A percentile compares a stretch with the other conserved stretches of the same genome.
Evolutionary conservation across 1,140 invertebrate genomes (phyloP).

Genomic region (Helicoverpa zea): DNA sequence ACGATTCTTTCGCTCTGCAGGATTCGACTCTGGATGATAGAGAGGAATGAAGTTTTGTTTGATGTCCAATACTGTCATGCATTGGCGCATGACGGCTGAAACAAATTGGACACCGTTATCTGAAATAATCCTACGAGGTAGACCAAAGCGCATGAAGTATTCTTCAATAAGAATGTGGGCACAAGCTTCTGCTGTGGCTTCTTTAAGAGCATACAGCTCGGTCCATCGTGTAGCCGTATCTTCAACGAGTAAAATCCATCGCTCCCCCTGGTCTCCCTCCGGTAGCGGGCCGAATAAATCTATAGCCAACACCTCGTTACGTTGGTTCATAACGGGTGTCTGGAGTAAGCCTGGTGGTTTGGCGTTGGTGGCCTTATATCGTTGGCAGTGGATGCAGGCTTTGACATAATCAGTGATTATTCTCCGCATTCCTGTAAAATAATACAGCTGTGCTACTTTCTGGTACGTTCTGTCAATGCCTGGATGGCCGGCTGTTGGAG

Average conservation of each 20-base stretch:
- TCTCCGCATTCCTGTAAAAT: slow-evolving; percentile 53
- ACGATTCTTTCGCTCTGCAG: slow-evolving; percentile 46
- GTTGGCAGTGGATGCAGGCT: slow-evolving; percentile 56
- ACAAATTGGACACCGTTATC: slow-evolving; percentile 63
- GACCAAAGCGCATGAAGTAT: slow-evolving; percentile 54
- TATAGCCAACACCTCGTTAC: slow-evolving; percentile 58
- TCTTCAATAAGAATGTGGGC: slow-evolving; percentile 55
- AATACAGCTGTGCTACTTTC: slow-evolving; percentile 10
- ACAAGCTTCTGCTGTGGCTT: slow-evolving; percentile 61
- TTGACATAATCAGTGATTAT: slow-evolving; percentile 48
- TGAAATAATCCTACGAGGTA: slow-evolving; percentile 60
- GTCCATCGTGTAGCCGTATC: slow-evolving; percentile 51
- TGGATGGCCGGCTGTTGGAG: no score
- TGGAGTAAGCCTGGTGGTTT: slow-evolving; percentile 61
- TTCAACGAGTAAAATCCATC: slow-evolving; percentile 57
- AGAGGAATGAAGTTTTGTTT: slow-evolving; percentile 59
- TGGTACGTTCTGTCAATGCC: slow-evolving; percentile 16
- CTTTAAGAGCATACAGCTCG: slow-evolving; percentile 33
- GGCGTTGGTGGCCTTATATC: slow-evolving; percentile 58
- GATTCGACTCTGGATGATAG: slow-evolving; percentile 56
- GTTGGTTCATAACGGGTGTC: slow-evolving; percentile 51
- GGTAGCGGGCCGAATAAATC: slow-evolving; percentile 51
- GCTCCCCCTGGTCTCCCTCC: slow-evolving; percentile 25
- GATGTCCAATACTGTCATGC: slow-evolving; percentile 45
- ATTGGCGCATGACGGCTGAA: slow-evolving; percentile 39